Evolutionary conservation across 2,888 invertebrate genomes (phyloP).

Genomic region (Diplazon laetatorius): DNA sequence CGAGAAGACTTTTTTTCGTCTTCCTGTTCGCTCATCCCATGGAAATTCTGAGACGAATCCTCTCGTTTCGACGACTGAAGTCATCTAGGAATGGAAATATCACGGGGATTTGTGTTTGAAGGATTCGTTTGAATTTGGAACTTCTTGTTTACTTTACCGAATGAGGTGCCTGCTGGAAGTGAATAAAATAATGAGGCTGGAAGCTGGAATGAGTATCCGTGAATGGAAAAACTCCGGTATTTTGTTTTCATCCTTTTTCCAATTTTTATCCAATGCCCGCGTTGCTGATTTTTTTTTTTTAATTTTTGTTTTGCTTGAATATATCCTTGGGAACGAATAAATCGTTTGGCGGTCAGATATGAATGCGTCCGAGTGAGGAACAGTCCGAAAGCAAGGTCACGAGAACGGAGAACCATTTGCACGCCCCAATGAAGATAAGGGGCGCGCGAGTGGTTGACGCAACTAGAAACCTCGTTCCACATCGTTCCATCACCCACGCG

Average conservation of each 20-base stretch:
- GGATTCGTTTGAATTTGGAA: constrained; percentile 27
- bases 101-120: background rate
- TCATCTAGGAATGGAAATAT: background rate
- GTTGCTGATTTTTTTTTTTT: constrained; percentile 14
- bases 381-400: constrained; percentile 31
- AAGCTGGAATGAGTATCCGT: background rate
- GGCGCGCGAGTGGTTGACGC: constrained; percentile 46
- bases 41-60: constrained; percentile 79
- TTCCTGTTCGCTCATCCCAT: constrained; percentile 73
- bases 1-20: constrained; percentile 77
- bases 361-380: constrained; percentile 8
- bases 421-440: constrained; percentile 47
- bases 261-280: constrained; percentile 6
- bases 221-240: background rate
- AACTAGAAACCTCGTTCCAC: constrained; percentile 18
- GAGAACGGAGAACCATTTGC: constrained; percentile 44
- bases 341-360: constrained; percentile 33
- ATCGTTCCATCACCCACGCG: constrained; percentile 40
- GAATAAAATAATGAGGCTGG: constrained; percentile 35
- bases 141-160: constrained; percentile 10
- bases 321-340: constrained; percentile 28
- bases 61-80: constrained; percentile 61
- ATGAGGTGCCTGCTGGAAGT: background rate
- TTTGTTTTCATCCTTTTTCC: background rate
- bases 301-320: background rate